Conservation (phyloP, 1,140 invertebrate genomes). For the Aradophagus sp. region DNA sequence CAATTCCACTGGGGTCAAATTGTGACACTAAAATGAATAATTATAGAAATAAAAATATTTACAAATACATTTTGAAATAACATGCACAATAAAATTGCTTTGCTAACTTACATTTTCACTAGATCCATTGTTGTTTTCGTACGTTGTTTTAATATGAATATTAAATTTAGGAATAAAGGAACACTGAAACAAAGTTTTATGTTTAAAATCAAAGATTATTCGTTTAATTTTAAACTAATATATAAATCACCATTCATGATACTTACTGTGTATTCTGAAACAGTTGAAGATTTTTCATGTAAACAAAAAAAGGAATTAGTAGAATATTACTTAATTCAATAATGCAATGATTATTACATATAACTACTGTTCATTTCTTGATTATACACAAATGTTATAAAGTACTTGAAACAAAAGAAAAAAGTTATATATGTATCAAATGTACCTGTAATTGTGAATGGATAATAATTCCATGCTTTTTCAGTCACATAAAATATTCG, state of each 20-base stretch:
- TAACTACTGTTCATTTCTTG: too few relatives aligned
- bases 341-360: too few relatives aligned
- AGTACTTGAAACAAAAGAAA: too few relatives aligned
- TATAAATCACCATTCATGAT: constrained; percentile 2
- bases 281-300: constrained; percentile 54
- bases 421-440: too few relatives aligned
- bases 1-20: constrained; percentile 83
- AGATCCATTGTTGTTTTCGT: constrained; percentile 91
- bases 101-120: constrained; percentile 87
- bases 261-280: constrained; percentile 80
- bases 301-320: too few relatives aligned
- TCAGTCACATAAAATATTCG: constrained; percentile 95
- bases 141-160: constrained; percentile 91
- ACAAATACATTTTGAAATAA: too few relatives aligned
- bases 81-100: too few relatives aligned
- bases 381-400: too few relatives aligned
- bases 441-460: constrained; percentile 90
- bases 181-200: constrained; percentile 85
- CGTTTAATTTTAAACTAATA: constrained; percentile 9
- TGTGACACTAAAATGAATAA: constrained; percentile 86
- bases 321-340: too few relatives aligned
- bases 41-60: too few relatives aligned
- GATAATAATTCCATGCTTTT: constrained; percentile 97
- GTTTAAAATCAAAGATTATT: constrained; percentile 17
- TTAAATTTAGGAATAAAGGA: constrained; percentile 93